Evolutionary conservation across 2,113 vertebrate species (phyloP), one percentile per base, ranked within the genome.

Genomic region (Ibidorhyncha struthersii): DNA sequence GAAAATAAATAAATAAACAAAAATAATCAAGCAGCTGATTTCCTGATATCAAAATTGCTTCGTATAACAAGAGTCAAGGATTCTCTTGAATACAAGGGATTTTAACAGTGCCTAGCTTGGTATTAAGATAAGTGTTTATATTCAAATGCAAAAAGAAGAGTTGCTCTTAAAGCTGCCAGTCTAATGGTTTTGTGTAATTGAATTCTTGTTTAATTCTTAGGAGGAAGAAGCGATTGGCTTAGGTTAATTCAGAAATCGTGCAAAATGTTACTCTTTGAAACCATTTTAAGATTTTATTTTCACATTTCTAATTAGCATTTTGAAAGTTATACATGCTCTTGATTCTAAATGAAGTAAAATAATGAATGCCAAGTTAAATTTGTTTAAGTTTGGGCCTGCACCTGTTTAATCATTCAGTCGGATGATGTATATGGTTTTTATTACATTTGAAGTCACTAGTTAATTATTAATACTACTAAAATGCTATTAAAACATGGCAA

Each of bases 171-270:
- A 97, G 87, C 62, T 84, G 81, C 69, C 29, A 8, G 22, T 91
- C 92, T 94, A 97, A 88, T 79, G 67, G 62, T 67, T 97, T 96
- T 82, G 29, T 86, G 89, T 97, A 96, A 94, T 88, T 97, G 93
- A 97, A 91, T 96, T 96, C 78, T 97, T 97, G 49, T 92, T 97
- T 96, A 93, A 92, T 94, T 97, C 96, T 93, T 96, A 87, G 50
- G 76, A 92, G 55, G 29, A 86, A 34, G 80, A 84, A 97, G 72
- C 14, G 22, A 94, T 90, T 97, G 80, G 69, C 92, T 95, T 82
- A 94, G 65, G 69, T 50, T 96, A 95, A 93, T 85, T 96, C 88
- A 88, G 89, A 94, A 95, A 90, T 95, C 52, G 34, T 67, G 78
- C 71, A 82, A 91, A 90, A 62, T 87, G 62, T 62, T 87, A 73